Percentiles rank a stretch among this genome's conserved stretches.
These are phyloP conservation scores for Drosophila subpulchrella DNA, from an alignment of 1,140 invertebrate species.

Conservation along the genomic window DNA sequence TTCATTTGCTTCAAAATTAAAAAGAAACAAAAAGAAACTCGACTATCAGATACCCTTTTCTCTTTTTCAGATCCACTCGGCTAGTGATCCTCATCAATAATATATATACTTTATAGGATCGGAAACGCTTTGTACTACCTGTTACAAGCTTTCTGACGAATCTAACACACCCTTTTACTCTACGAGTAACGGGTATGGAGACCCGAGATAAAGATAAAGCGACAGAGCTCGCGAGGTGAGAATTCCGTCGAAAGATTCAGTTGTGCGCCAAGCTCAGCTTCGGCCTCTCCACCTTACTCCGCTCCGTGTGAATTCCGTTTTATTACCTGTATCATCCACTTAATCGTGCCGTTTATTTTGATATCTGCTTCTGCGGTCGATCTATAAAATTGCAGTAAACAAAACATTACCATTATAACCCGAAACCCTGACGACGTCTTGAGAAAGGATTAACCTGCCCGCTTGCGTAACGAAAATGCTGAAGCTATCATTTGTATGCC, in stretches of 20 bases:
- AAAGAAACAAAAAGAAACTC: no score
- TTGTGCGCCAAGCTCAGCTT: constrained; percentile 53
- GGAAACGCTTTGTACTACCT: no score
- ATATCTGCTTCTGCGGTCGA: constrained; percentile 29
- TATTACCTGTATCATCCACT: constrained; percentile 20
- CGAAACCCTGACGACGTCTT: constrained; percentile 50
- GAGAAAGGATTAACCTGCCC: constrained; percentile 34
- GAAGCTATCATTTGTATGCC: constrained; percentile 20
- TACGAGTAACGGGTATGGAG: neutral
- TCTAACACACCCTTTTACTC: no score
- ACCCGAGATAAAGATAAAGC: constrained; percentile 16
- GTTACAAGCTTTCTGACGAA: no score
- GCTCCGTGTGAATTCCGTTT: constrained; percentile 43
- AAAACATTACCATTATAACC: neutral
- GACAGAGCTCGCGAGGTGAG: constrained; percentile 37
- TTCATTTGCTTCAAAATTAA: no score
- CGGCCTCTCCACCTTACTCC: constrained; percentile 18
- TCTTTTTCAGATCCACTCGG: no score
- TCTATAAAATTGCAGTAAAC: constrained; percentile 12
- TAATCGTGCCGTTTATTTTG: constrained; percentile 49
- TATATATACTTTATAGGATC: no score
- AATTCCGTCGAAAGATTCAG: constrained; percentile 34
- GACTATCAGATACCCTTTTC: no score
- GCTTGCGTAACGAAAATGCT: constrained; percentile 43
- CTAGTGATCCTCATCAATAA: no score